phyloP scores from a whole-genome alignment of 1,140 invertebrate genomes.

The Eurosta solidaginis region DNA sequence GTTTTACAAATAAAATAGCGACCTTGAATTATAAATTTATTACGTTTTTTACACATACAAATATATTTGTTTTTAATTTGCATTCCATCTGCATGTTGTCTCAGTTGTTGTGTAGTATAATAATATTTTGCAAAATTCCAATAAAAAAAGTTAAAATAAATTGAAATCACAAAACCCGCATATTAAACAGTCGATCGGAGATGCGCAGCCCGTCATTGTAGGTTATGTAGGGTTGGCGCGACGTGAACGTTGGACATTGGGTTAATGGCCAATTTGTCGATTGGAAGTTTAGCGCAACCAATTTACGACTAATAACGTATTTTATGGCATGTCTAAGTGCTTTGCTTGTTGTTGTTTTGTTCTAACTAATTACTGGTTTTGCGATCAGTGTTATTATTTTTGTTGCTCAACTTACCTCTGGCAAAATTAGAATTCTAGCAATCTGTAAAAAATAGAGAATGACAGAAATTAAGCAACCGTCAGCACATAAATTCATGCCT shows the following conservation, averaged over 20 bases:
- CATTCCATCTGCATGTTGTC: background rate
- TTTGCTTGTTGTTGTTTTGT: background rate
- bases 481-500: background rate
- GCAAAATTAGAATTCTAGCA: background rate
- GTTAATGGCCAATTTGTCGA: background rate
- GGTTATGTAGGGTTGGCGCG: background rate
- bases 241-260: background rate
- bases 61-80: background rate
- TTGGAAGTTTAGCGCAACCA: background rate
- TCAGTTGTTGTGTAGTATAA: background rate
- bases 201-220: background rate
- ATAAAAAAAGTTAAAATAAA: background rate
- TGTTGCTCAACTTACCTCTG: background rate
- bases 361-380: background rate
- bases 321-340: conserved; percentile 5
- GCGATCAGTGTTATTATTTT: background rate
- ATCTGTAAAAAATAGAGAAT: background rate
- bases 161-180: conserved; percentile 1
- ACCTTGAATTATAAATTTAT: conserved; percentile 19
- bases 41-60: no score
- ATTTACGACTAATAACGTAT: conserved; percentile 16
- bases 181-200: background rate
- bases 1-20: background rate
- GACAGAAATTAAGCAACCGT: background rate
- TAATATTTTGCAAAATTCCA: background rate